Evolutionary conservation across 2,797 vertebrate genomes (phyloP), one percentile per base, ranked within the genome.

Genomic region (Apogon talboti): DNA sequence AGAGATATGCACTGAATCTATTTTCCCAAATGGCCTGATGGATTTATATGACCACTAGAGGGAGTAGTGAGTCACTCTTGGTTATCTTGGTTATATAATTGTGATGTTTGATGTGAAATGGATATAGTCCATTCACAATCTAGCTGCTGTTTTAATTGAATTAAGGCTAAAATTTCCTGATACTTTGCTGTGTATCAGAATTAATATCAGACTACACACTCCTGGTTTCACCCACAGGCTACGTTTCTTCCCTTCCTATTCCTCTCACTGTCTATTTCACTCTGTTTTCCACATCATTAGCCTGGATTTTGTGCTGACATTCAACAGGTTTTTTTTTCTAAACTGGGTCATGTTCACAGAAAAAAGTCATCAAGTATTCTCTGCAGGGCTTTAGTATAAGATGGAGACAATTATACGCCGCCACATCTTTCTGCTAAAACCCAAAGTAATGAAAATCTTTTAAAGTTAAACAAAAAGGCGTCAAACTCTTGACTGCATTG

Each of bases 201-300:
- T 35, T 10, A 35, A 35, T 28, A 28, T 28, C 33, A 35, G 33
- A 35, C 33, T 11, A 9, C 46, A 21, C 14, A 43, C 11, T 18
- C 44, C 40, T 2, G 28, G 21, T 18, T 43, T 44, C 21, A 45
- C 19, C 51, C 21, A 21, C 6, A 0, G 15, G 0, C 16, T 53
- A 43, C 51, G 38, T 54, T 46, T 38, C 47, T 11, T 4, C 43
- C 8, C 41, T 50, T 43, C 48, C 19, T 21, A 21, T 2, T 21
- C 3, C 11, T 37, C 18, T 30, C 24, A 28, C 2, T 28, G 24
- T 50, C 6, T 16, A 40, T 2, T 11, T 70, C 60, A 19, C 51
- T 64, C 43, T 11, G 43, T 56, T 54, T 66, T 69, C 54, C 37
- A 12, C 74, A 70, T 53, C 53, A 76, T 67, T 70, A 66, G 37